phyloP scores from a whole-genome alignment of 2,888 invertebrate species.

The Leptinotarsa tumamoca region DNA sequence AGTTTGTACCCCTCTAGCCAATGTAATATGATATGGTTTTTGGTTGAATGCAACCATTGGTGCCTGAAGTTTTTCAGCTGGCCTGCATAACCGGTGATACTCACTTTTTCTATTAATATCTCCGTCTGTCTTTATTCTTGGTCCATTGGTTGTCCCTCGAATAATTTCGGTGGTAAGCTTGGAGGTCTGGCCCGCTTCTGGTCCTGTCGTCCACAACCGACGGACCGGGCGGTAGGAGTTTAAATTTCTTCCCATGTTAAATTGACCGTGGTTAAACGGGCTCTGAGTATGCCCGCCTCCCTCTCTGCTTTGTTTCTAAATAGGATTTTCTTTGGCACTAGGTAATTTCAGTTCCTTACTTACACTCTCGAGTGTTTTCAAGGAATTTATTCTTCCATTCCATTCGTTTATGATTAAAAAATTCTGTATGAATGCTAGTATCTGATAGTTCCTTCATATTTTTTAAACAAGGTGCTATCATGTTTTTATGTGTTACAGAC shows the following conservation, averaged over 20 bases:
- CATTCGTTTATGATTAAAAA: conserved; percentile 32
- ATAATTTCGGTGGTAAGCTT: background rate
- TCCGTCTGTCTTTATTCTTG: conserved; percentile 1
- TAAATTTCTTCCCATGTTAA: conserved; percentile 19
- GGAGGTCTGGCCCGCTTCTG: background rate
- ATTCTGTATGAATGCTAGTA: conserved; percentile 29
- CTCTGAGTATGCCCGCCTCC: background rate
- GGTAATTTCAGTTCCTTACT: too few relatives aligned
- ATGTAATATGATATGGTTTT: background rate
- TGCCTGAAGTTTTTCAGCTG: conserved; percentile 11
- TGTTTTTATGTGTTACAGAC: conserved; percentile 32
- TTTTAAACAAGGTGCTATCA: conserved; percentile 30
- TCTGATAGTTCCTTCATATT: conserved; percentile 34
- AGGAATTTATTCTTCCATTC: conserved; percentile 30
- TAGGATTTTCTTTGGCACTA: too few relatives aligned
- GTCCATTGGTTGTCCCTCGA: conserved; percentile 7
- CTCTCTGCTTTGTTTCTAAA: conserved; percentile 2
- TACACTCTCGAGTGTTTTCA: conserved; percentile 31
- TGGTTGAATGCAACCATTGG: conserved; percentile 17
- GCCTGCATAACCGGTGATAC: conserved; percentile 9
- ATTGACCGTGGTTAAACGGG: background rate
- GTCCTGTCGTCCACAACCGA: conserved; percentile 5
- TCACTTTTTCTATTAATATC: conserved; percentile 14
- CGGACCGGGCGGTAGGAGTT: conserved; percentile 25
- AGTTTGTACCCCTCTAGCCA: conserved; percentile 26